Evolutionary conservation across 2,797 vertebrate species (phyloP).

Genomic region (Acanthurus leucopareius): DNA sequence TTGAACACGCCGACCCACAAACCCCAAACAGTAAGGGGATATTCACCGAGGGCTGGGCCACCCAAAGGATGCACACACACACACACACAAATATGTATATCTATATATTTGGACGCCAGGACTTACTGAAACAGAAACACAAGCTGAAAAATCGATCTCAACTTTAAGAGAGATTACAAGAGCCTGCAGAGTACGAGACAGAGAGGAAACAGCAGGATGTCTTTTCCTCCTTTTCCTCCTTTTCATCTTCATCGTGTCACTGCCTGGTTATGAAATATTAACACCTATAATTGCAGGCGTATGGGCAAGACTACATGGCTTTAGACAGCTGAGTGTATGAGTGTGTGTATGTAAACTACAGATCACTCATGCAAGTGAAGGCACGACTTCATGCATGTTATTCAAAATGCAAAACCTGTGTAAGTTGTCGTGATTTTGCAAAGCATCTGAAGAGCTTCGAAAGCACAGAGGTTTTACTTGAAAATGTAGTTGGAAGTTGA

Average conservation of each 20-base stretch:
- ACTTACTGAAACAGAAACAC: constrained; percentile 34
- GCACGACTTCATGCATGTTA: not conserved
- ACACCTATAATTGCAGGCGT: constrained; percentile 22
- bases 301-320: constrained; percentile 1
- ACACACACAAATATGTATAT: not conserved
- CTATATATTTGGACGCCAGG: not conserved
- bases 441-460: not conserved
- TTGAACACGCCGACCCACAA: constrained; percentile 58
- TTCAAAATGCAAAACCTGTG: not conserved
- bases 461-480: not conserved
- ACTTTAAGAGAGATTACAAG: constrained; percentile 1
- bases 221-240: not conserved
- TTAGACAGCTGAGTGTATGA: constrained; percentile 3
- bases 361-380: not conserved
- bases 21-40: constrained; percentile 40
- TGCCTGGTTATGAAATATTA: constrained; percentile 27
- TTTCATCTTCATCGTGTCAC: constrained; percentile 3
- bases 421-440: not conserved
- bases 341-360: constrained; percentile 2
- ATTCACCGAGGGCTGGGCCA: constrained; percentile 34
- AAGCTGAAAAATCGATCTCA: constrained; percentile 33
- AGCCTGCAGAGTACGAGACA: not conserved
- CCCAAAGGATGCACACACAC: constrained; percentile 28
- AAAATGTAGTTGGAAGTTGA: too few relatives aligned
- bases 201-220: not conserved